A percentile compares a stretch with the other conserved stretches of the same genome.
Conservation (phyloP, 2,888 invertebrate species). For the Diplazon laetatorius region DNA sequence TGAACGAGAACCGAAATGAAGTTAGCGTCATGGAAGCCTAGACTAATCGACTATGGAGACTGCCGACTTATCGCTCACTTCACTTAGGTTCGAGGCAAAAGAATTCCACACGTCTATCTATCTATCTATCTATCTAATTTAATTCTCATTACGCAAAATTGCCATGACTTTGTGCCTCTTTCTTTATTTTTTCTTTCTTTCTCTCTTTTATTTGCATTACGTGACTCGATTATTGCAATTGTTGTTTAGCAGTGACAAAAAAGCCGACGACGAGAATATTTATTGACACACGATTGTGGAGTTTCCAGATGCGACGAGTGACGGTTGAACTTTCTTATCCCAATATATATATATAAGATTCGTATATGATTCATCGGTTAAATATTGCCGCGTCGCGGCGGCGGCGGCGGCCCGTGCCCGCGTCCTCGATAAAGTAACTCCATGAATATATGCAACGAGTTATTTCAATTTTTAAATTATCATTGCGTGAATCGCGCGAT, state of each 20-base stretch:
- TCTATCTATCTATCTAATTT: too few relatives aligned
- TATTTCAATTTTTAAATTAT: conserved; percentile 62
- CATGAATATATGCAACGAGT: conserved; percentile 63
- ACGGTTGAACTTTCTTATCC: conserved; percentile 61
- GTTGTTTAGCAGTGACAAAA: neutral
- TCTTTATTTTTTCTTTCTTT: too few relatives aligned
- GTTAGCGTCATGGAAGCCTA: too few relatives aligned
- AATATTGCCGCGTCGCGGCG: conserved; percentile 50
- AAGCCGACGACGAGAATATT: neutral
- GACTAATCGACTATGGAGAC: too few relatives aligned
- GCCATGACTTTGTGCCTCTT: too few relatives aligned
- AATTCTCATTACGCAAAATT: too few relatives aligned
- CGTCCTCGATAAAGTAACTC: conserved; percentile 60
- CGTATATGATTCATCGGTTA: conserved; percentile 64
- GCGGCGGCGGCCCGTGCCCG: too few relatives aligned
- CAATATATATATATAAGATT: conserved; percentile 55
- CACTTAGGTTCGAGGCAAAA: too few relatives aligned
- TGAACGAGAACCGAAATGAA: too few relatives aligned
- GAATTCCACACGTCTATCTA: too few relatives aligned
- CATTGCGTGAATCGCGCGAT: conserved; percentile 48
- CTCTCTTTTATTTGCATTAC: neutral
- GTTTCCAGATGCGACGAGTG: conserved; percentile 51
- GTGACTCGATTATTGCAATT: neutral
- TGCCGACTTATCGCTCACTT: too few relatives aligned
- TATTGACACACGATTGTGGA: conserved; percentile 46